Conservation (phyloP, 2,888 invertebrate genomes). For the Watsonalla binaria region DNA sequence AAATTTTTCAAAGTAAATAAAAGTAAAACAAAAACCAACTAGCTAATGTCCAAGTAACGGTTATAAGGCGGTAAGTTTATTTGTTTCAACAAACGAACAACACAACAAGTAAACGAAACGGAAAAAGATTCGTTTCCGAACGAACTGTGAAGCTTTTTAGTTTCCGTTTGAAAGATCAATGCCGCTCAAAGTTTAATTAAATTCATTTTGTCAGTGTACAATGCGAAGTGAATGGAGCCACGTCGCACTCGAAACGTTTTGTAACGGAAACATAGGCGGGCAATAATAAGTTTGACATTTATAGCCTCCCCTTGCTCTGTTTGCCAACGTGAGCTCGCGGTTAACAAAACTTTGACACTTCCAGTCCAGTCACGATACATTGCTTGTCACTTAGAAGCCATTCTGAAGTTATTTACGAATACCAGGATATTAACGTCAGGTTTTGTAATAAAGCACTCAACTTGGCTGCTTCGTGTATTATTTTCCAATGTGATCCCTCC, state of each 20-base stretch:
- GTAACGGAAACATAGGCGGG: slow-evolving; percentile 39
- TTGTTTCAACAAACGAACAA: no score
- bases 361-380: slow-evolving; percentile 46
- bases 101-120: background rate
- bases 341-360: slow-evolving; percentile 61
- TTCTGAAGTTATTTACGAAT: slow-evolving; percentile 22
- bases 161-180: slow-evolving; percentile 36
- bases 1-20: no score
- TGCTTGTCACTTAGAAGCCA: slow-evolving; percentile 34
- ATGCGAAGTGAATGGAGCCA: slow-evolving; percentile 22
- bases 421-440: slow-evolving; percentile 1
- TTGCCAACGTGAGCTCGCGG: slow-evolving; percentile 36
- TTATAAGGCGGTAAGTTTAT: no score
- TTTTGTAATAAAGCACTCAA: slow-evolving; percentile 2
- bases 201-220: slow-evolving; percentile 46
- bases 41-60: no score
- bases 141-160: slow-evolving; percentile 24
- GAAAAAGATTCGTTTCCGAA: slow-evolving; percentile 17
- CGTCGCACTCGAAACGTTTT: slow-evolving; percentile 27
- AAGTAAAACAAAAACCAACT: no score
- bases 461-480: background rate
- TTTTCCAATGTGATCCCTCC: background rate
- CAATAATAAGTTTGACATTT: slow-evolving; percentile 66
- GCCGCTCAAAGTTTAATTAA: slow-evolving; percentile 44
- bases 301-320: slow-evolving; percentile 49